Evolutionary conservation across 2,113 vertebrate genomes (phyloP).

Genomic region (Corythaixoides concolor): DNA sequence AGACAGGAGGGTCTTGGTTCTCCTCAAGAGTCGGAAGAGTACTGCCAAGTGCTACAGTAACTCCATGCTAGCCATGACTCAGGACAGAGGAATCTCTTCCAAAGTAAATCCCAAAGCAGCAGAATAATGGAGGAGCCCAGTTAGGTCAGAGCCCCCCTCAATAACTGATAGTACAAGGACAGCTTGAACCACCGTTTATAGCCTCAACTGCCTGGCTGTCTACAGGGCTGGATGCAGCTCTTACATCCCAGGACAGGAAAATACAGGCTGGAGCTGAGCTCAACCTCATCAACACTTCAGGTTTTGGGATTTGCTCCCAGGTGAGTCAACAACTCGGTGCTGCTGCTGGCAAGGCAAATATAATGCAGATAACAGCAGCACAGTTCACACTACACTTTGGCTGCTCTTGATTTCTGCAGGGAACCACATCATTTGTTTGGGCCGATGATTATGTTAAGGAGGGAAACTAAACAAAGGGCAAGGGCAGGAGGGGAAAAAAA

Average conservation of each 20-base stretch:
- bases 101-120: not conserved
- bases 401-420: not conserved
- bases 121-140: not conserved
- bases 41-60: not conserved
- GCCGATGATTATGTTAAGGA: not conserved
- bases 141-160: not conserved
- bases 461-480: not conserved
- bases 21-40: not conserved
- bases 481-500: not conserved
- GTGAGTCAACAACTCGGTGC: fast-evolving
- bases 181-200: not conserved
- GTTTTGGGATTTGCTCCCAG: not conserved
- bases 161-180: not conserved
- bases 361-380: not conserved
- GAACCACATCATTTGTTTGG: not conserved
- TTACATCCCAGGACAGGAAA: not conserved
- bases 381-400: not conserved
- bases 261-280: not conserved
- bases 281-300: not conserved
- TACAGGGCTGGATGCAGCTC: not conserved
- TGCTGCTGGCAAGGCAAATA: not conserved
- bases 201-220: fast-evolving
- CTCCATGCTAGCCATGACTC: not conserved
- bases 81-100: not conserved
- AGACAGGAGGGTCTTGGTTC: not conserved